These are phyloP conservation scores for Charaxes varanes DNA, from an alignment of 1,140 invertebrate species.

Conservation along the genomic window DNA sequence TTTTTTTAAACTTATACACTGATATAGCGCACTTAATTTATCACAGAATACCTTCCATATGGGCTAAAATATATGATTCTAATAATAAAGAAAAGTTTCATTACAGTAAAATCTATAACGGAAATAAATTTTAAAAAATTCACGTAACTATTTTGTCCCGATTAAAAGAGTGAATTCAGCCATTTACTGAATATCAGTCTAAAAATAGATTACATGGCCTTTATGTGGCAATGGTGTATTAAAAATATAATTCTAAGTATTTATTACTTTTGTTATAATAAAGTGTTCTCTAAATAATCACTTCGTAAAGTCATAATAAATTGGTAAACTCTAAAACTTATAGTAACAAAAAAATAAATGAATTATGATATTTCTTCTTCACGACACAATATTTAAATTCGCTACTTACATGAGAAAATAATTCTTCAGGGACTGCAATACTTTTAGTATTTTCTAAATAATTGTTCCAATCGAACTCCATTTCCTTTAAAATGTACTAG, in stretches of 20 bases:
- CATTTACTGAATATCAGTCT: conserved; percentile 20
- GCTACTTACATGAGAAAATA: conserved; percentile 67
- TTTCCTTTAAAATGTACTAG: conserved; percentile 12
- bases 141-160: background rate
- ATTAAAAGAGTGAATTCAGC: too few species aligned
- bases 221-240: conserved; percentile 19
- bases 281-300: background rate
- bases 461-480: conserved; percentile 63
- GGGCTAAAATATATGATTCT: too few species aligned
- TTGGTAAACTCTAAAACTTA: background rate
- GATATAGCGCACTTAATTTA: too few species aligned
- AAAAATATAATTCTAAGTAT: conserved; percentile 13
- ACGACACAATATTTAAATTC: conserved; percentile 20
- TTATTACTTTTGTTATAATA: background rate
- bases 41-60: too few species aligned
- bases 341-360: conserved; percentile 2
- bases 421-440: conserved; percentile 60
- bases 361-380: conserved; percentile 15
- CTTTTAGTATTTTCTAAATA: conserved; percentile 60
- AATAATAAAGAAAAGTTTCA: too few species aligned
- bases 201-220: conserved; percentile 30
- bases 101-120: background rate
- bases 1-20: too few species aligned
- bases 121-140: background rate
- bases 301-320: background rate